These are phyloP conservation scores for Thalassophryne amazonica DNA, from an alignment of 2,797 vertebrate species.

Conservation along the genomic window DNA sequence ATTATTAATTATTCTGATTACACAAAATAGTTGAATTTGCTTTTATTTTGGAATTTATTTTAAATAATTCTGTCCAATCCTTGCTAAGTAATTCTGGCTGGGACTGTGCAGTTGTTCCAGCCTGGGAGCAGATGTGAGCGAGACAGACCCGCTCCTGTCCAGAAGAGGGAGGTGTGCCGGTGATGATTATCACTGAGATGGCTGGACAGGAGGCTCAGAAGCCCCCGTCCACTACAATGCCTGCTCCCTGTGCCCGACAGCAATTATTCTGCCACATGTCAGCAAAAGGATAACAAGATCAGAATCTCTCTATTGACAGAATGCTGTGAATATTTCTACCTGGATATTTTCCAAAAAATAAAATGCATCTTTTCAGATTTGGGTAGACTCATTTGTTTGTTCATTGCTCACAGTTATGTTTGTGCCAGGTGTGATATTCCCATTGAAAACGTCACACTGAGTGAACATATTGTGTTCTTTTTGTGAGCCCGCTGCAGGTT, in stretches of 20 bases:
- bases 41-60: too few relatives aligned
- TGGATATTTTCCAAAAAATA: slow-evolving; percentile 36
- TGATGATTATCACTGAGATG: slow-evolving; percentile 48
- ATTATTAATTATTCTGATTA: too few relatives aligned
- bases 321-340: slow-evolving; percentile 38
- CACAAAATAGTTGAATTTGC: too few relatives aligned
- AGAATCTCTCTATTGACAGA: slow-evolving; percentile 41
- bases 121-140: slow-evolving; percentile 17
- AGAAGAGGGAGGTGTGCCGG: slow-evolving; percentile 22
- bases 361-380: slow-evolving; percentile 34
- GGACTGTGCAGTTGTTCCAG: too few relatives aligned
- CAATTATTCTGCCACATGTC: slow-evolving; percentile 66
- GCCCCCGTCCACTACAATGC: slow-evolving; percentile 26
- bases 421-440: slow-evolving; percentile 25
- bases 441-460: slow-evolving; percentile 17
- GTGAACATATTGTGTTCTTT: slow-evolving; percentile 33
- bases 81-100: too few relatives aligned
- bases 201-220: slow-evolving; percentile 41
- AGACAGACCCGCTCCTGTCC: slow-evolving; percentile 6
- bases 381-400: slow-evolving; percentile 48
- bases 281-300: slow-evolving; percentile 52
- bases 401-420: slow-evolving; percentile 24
- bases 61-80: too few relatives aligned
- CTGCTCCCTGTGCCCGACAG: slow-evolving; percentile 44
- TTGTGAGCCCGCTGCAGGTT: slow-evolving; percentile 5